Percentiles rank a stretch among this genome's conserved stretches.
Evolutionary conservation across 2,888 invertebrate genomes (phyloP).

Genomic region (Odiellus spinosus): DNA sequence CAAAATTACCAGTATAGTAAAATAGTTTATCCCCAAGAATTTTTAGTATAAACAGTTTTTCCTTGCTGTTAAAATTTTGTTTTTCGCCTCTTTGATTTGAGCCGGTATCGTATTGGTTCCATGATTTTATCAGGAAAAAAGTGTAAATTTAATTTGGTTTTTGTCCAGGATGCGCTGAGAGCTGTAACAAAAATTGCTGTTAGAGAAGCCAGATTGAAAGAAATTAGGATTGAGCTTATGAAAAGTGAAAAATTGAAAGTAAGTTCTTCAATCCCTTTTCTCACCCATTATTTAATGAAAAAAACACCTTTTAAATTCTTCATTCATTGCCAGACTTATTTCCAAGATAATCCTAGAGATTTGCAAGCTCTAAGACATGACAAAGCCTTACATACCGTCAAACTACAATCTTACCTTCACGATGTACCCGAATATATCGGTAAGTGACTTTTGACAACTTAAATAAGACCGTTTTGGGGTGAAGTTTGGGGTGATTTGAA

Average conservation of each 20-base stretch:
- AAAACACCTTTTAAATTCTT: too few relatives aligned
- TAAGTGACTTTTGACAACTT: neutral
- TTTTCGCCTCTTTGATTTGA: too few relatives aligned
- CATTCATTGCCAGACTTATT: constrained; percentile 50
- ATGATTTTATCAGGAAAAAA: too few relatives aligned
- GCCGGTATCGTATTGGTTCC: too few relatives aligned
- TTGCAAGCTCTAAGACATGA: constrained; percentile 54
- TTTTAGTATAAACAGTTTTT: too few relatives aligned
- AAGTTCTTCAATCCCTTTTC: constrained; percentile 14
- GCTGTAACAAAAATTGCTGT: constrained; percentile 86
- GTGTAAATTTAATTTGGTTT: too few relatives aligned
- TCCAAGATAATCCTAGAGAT: constrained; percentile 80
- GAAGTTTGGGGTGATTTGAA: too few relatives aligned
- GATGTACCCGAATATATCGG: constrained; percentile 80
- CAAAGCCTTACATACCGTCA: constrained; percentile 60
- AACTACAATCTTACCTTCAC: constrained; percentile 63
- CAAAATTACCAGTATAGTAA: too few relatives aligned
- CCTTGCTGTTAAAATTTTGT: too few relatives aligned
- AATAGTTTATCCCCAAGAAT: too few relatives aligned
- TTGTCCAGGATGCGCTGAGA: constrained; percentile 73
- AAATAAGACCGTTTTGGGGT: too few relatives aligned
- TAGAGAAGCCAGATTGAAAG: constrained; percentile 80
- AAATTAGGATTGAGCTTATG: constrained; percentile 84
- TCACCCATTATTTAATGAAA: too few relatives aligned
- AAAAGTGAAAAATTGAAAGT: constrained; percentile 72